phyloP scores from a whole-genome alignment of 2,113 vertebrate species.

The Percina caprodes region DNA sequence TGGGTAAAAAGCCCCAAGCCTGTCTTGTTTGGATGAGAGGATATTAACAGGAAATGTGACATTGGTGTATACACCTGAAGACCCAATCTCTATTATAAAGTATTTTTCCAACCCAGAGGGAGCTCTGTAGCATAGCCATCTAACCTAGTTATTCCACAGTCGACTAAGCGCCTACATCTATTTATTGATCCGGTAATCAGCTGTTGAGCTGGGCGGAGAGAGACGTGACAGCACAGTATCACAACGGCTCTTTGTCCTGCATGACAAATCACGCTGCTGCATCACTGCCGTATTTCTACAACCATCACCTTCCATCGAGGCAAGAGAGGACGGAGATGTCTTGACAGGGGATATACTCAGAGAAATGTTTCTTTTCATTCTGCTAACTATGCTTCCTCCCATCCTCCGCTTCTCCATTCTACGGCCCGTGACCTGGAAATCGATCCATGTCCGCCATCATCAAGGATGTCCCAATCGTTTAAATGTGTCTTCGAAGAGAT shows the following conservation, averaged over 20 bases:
- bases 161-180: conserved; percentile 23
- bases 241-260: conserved; percentile 60
- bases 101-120: neutral
- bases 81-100: neutral
- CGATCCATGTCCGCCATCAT: neutral
- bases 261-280: neutral
- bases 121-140: conserved; percentile 11
- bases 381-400: neutral
- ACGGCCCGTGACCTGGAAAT: neutral
- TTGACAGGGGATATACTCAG: neutral
- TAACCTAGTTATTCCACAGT: conserved; percentile 17
- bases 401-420: neutral
- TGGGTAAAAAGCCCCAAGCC: neutral
- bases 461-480: neutral
- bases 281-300: neutral
- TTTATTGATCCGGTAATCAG: conserved; percentile 54
- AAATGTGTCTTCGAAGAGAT: neutral
- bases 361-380: neutral
- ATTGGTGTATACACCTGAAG: conserved; percentile 30
- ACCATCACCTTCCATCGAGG: neutral
- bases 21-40: conserved; percentile 6
- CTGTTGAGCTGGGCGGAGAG: conserved; percentile 24
- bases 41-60: conserved; percentile 38
- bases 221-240: conserved; percentile 38
- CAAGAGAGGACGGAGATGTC: conserved; percentile 18